Conservation (phyloP, 2,797 vertebrate species). For the Gymnopithys bicolor region DNA sequence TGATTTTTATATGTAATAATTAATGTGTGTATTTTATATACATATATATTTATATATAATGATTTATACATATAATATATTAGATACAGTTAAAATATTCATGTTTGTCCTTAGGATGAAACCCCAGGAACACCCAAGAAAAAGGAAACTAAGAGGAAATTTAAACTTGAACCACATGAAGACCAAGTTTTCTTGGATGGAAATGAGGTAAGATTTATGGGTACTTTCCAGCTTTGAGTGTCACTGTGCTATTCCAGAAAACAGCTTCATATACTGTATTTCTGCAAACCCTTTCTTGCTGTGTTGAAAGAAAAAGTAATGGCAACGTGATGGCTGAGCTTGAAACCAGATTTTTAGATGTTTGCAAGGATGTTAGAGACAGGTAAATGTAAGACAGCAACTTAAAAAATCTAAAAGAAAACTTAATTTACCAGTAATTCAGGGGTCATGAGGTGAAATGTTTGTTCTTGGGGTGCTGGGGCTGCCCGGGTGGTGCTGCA, state of each 20-base stretch:
- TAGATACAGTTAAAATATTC: background rate
- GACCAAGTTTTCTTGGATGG: constrained; percentile 97
- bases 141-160: constrained; percentile 98
- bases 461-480: fast-evolving
- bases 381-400: background rate
- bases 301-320: background rate
- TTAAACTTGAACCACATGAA: constrained; percentile 97
- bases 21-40: background rate
- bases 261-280: background rate
- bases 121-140: constrained; percentile 95
- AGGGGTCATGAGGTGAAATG: fast-evolving
- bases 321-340: background rate
- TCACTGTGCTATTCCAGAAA: background rate
- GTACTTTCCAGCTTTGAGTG: background rate
- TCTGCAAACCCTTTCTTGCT: background rate
- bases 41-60: background rate
- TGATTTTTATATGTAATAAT: background rate
- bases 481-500: background rate
- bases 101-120: constrained; percentile 85
- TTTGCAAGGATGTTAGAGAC: background rate
- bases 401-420: background rate
- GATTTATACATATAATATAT: background rate
- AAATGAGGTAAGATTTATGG: constrained; percentile 85
- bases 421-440: background rate
- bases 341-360: background rate